Conservation (phyloP, 2,113 vertebrate genomes). For the Emydocephalus ijimae region DNA sequence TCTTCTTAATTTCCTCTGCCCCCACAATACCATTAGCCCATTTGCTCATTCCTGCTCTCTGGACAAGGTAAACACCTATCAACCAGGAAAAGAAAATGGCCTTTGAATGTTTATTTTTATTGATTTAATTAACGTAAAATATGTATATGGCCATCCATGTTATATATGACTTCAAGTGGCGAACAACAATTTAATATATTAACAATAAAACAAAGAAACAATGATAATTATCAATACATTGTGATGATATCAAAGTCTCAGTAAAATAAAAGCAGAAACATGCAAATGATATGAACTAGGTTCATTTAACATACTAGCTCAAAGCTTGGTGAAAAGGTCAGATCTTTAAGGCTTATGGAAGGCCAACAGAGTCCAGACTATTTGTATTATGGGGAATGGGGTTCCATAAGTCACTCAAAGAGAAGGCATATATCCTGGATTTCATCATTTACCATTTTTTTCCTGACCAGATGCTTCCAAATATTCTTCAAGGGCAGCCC, state of each 20-base stretch:
- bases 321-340: neutral
- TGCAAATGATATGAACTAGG: neutral
- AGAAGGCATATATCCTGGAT: neutral
- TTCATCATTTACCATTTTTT: neutral
- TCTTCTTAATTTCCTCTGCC: neutral
- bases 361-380: neutral
- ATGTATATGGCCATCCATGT: neutral
- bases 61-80: neutral
- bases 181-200: neutral
- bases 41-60: neutral
- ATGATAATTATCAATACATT: neutral
- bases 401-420: neutral
- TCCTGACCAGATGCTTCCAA: neutral
- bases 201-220: neutral
- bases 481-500: neutral
- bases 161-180: neutral
- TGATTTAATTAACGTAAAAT: neutral
- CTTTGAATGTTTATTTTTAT: neutral
- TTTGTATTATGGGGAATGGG: neutral
- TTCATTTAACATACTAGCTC: neutral
- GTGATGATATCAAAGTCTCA: neutral
- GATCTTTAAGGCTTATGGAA: neutral
- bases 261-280: neutral
- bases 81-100: neutral
- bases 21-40: neutral